These are phyloP conservation scores for Cephus sareptanus DNA, from an alignment of 2,888 invertebrate genomes.

Conservation along the genomic window DNA sequence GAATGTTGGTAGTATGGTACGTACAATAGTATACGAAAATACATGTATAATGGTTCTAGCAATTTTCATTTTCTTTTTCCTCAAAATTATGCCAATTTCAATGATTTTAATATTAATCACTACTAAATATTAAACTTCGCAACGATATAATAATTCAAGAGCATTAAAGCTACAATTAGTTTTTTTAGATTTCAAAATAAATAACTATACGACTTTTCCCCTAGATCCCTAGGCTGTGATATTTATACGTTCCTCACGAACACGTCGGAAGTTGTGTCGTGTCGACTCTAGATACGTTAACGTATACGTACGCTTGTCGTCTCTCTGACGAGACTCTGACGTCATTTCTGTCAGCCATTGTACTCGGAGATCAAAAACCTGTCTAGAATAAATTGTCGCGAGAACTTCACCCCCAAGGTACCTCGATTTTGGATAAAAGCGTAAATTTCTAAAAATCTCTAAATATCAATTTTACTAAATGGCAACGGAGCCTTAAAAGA, in stretches of 20 bases:
- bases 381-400: neutral
- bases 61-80: no score
- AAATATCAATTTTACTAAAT: neutral
- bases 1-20: neutral
- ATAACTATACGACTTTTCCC: neutral
- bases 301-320: neutral
- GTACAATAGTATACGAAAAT: neutral
- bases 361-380: neutral
- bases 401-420: neutral
- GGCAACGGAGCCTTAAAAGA: neutral
- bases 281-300: neutral
- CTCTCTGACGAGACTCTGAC: neutral
- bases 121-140: neutral
- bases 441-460: neutral
- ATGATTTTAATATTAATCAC: neutral
- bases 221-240: neutral
- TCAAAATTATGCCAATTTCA: neutral
- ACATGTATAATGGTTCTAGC: neutral
- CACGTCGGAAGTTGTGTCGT: neutral
- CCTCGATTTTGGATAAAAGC: no score
- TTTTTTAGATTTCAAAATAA: neutral
- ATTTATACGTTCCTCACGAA: neutral
- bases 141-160: neutral
- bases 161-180: neutral
- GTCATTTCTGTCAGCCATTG: neutral